Evolutionary conservation across 2,113 vertebrate species (phyloP).

Genomic region (Lycocorax pyrrhopterus): DNA sequence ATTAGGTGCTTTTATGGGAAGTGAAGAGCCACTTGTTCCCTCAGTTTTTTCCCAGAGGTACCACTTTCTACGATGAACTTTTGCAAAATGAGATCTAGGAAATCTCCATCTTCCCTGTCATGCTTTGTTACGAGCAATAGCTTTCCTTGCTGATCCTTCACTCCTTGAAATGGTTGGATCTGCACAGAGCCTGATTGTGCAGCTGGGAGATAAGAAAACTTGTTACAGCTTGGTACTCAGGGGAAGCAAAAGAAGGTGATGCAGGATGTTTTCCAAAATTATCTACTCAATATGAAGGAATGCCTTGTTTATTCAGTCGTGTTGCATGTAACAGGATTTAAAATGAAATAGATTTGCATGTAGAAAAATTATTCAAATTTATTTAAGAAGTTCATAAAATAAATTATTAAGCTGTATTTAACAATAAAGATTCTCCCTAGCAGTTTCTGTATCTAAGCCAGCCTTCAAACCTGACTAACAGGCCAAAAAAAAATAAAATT

Average conservation of each 20-base stretch:
- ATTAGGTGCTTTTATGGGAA: background rate
- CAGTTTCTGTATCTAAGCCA: background rate
- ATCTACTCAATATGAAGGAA: background rate
- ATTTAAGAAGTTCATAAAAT: background rate
- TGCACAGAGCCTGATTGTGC: background rate
- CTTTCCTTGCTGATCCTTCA: background rate
- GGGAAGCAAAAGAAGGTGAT: background rate
- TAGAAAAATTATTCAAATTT: background rate
- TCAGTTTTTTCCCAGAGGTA: background rate
- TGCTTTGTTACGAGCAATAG: background rate
- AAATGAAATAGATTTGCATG: background rate
- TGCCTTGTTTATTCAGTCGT: background rate
- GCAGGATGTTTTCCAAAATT: background rate
- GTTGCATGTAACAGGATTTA: background rate
- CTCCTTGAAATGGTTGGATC: background rate
- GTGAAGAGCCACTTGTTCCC: background rate
- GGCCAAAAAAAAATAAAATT: background rate
- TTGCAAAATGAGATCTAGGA: background rate
- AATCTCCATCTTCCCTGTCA: background rate
- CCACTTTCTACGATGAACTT: background rate
- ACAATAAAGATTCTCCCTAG: background rate
- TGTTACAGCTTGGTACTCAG: accelerated
- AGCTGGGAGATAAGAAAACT: background rate
- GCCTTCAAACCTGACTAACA: background rate
- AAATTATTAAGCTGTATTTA: background rate